These are phyloP conservation scores for Chaetura pelagica DNA, from an alignment of 2,113 vertebrate species.

Conservation along the genomic window DNA sequence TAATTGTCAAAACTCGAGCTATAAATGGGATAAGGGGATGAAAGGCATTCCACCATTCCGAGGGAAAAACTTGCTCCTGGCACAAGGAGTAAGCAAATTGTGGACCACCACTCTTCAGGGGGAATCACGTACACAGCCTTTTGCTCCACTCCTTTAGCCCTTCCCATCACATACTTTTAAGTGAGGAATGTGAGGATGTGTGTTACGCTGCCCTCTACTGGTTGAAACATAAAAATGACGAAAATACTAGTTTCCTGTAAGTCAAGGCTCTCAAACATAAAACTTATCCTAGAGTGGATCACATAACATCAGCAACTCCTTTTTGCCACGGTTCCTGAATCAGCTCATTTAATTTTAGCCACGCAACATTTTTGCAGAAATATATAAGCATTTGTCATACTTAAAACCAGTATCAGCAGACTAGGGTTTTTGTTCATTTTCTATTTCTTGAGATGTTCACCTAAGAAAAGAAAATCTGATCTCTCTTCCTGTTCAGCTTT, in stretches of 20 bases:
- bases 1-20: background rate
- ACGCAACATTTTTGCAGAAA: background rate
- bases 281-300: background rate
- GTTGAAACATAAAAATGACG: background rate
- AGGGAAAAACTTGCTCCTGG: background rate
- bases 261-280: background rate
- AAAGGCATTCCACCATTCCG: background rate
- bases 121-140: fast-evolving
- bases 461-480: background rate
- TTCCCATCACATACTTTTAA: fast-evolving
- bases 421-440: background rate
- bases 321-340: background rate
- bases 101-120: background rate
- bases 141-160: background rate
- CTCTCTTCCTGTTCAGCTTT: background rate
- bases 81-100: background rate
- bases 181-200: fast-evolving
- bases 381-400: background rate
- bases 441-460: background rate
- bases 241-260: background rate
- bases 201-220: constrained; percentile 31
- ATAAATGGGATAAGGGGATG: background rate
- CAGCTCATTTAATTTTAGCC: background rate
- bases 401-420: background rate
- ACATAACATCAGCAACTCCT: background rate